phyloP scores from a whole-genome alignment of 1,140 invertebrate genomes.

The Drosophila cardini region DNA sequence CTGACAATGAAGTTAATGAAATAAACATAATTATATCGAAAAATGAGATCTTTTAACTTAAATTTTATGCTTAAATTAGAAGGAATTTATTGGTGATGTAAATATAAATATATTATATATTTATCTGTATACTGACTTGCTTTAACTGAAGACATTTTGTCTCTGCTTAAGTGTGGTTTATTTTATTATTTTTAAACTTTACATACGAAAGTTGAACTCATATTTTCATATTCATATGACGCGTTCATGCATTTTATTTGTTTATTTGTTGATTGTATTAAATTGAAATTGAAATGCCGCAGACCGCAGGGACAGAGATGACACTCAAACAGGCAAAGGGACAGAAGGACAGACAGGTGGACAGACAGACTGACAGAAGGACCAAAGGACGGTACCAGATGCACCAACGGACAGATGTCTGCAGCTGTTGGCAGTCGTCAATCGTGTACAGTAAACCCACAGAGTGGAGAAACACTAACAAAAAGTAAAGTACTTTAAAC shows the following conservation, averaged over 20 bases:
- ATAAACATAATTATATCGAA: not conserved
- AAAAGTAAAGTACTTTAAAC: not conserved
- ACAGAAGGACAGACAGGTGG: not conserved
- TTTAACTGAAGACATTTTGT: not conserved
- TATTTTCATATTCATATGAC: slow-evolving; percentile 43
- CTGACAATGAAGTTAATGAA: not conserved
- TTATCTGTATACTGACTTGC: too few species aligned
- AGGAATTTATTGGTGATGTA: too few species aligned
- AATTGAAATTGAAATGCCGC: slow-evolving; percentile 81
- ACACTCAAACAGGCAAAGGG: slow-evolving; percentile 31
- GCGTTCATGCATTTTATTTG: slow-evolving; percentile 69
- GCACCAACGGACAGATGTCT: slow-evolving; percentile 33
- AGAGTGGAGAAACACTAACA: not conserved
- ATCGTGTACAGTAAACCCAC: slow-evolving; percentile 53
- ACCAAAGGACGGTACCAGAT: slow-evolving; percentile 14
- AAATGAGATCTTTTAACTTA: too few species aligned
- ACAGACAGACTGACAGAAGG: slow-evolving; percentile 6
- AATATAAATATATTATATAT: too few species aligned
- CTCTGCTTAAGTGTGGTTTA: not conserved
- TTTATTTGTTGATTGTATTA: slow-evolving; percentile 72
- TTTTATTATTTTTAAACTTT: not conserved
- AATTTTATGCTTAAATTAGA: too few species aligned
- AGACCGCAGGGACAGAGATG: slow-evolving; percentile 60
- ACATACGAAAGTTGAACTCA: slow-evolving; percentile 2
- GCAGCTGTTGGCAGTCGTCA: slow-evolving; percentile 56